Percentiles rank a stretch among this genome's conserved stretches.
Evolutionary conservation across 2,797 vertebrate genomes (phyloP).

Genomic region (Aldrovandia affinis): DNA sequence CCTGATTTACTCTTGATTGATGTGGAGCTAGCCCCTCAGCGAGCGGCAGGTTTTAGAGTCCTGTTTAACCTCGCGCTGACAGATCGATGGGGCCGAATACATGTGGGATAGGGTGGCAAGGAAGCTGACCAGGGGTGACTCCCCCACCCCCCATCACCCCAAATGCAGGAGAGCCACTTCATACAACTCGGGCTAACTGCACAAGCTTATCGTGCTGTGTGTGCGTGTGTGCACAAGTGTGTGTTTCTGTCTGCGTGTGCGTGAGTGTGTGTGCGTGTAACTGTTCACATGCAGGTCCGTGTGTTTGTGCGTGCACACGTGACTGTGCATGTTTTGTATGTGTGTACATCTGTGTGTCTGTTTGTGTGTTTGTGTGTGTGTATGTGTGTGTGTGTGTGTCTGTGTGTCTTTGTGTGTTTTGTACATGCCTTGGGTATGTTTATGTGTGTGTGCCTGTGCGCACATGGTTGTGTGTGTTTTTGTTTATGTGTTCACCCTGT

Average conservation of each 20-base stretch:
- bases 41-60: constrained; percentile 67
- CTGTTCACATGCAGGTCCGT: no score
- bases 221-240: not conserved
- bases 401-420: not conserved
- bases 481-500: not conserved
- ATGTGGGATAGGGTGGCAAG: constrained; percentile 62
- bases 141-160: no score
- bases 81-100: constrained; percentile 64
- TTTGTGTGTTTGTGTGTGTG: not conserved
- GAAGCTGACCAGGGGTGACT: constrained; percentile 48
- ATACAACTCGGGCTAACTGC: no score
- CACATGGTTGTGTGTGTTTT: not conserved
- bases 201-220: no score
- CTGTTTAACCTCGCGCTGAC: constrained; percentile 74
- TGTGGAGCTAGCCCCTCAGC: constrained; percentile 67
- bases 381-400: not conserved
- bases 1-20: constrained; percentile 68
- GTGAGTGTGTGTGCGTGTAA: no score
- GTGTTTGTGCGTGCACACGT: no score
- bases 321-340: not conserved
- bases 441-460: no score
- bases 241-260: not conserved
- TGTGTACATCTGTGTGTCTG: not conserved
- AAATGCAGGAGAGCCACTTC: no score
- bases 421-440: not conserved